Percentiles rank a stretch among this genome's conserved stretches.
Evolutionary conservation across 2,797 vertebrate species (phyloP).

Genomic region (Agapornis canus): DNA sequence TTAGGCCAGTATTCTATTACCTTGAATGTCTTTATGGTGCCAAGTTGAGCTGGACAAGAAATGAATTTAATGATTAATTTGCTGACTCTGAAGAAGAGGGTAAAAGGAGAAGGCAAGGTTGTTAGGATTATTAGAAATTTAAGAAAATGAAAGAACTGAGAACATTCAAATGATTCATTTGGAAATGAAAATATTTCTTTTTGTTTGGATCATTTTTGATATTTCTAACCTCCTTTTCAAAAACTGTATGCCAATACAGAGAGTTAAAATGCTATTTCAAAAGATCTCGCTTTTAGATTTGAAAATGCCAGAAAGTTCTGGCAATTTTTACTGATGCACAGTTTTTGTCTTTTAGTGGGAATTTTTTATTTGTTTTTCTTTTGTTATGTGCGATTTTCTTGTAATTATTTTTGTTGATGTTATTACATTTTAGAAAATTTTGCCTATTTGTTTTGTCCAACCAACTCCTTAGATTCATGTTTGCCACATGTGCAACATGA

Average conservation of each 20-base stretch:
- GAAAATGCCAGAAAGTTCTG: neutral
- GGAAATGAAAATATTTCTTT: neutral
- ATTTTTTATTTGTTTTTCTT: neutral
- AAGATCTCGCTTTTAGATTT: neutral
- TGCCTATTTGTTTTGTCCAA: neutral
- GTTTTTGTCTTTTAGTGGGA: neutral
- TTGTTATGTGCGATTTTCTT: neutral
- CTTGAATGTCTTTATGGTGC: neutral
- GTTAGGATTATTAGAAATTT: neutral
- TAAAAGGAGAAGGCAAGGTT: neutral
- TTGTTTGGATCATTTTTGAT: neutral
- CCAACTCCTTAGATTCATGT: neutral
- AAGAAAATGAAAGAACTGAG: neutral
- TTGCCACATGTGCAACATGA: neutral
- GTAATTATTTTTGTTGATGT: neutral
- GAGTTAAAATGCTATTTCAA: neutral
- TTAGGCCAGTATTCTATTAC: neutral
- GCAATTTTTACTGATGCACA: neutral
- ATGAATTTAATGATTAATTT: constrained; percentile 11
- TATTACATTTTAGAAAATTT: neutral
- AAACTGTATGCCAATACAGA: neutral
- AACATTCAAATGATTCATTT: neutral
- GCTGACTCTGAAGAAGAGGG: neutral
- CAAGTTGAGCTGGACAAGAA: neutral
- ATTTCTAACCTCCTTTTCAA: neutral